Evolutionary conservation across 2,888 invertebrate species (phyloP).

Genomic region (Panopea generosa): DNA sequence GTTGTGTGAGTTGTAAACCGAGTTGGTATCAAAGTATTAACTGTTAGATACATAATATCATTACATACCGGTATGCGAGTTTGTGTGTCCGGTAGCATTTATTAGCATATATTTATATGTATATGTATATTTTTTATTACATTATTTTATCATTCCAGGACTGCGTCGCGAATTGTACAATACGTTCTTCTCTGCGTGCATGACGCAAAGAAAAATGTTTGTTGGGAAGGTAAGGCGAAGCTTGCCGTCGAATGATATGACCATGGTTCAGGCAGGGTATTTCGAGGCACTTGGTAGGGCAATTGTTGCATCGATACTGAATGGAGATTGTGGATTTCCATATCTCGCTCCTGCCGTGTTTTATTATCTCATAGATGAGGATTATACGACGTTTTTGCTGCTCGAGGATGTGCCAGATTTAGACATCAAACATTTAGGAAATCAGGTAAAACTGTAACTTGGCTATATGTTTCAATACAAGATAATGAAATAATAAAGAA

Average conservation of each 20-base stretch:
- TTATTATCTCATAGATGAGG: constrained; percentile 49
- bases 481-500: too few species aligned
- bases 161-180: constrained; percentile 58
- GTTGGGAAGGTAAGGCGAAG: constrained; percentile 45
- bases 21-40: too few species aligned
- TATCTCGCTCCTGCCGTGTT: constrained; percentile 55
- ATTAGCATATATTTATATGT: too few species aligned
- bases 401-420: constrained; percentile 58
- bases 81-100: too few species aligned
- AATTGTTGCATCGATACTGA: constrained; percentile 61
- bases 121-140: too few species aligned
- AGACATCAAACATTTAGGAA: constrained; percentile 38
- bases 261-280: constrained; percentile 31
- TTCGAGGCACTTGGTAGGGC: constrained; percentile 59
- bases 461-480: too few species aligned
- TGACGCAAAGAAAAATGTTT: constrained; percentile 35
- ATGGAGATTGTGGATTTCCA: constrained; percentile 66
- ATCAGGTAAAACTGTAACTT: too few species aligned
- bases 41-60: too few species aligned
- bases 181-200: constrained; percentile 46
- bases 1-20: too few species aligned
- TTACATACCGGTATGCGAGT: too few species aligned
- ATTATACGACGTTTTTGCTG: constrained; percentile 27
- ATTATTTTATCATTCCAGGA: constrained; percentile 10
- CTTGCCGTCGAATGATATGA: constrained; percentile 52